A percentile compares a stretch with the other conserved stretches of the same genome.
phyloP scores from a whole-genome alignment of 2,113 vertebrate genomes.

The Atrichornis clamosus region DNA sequence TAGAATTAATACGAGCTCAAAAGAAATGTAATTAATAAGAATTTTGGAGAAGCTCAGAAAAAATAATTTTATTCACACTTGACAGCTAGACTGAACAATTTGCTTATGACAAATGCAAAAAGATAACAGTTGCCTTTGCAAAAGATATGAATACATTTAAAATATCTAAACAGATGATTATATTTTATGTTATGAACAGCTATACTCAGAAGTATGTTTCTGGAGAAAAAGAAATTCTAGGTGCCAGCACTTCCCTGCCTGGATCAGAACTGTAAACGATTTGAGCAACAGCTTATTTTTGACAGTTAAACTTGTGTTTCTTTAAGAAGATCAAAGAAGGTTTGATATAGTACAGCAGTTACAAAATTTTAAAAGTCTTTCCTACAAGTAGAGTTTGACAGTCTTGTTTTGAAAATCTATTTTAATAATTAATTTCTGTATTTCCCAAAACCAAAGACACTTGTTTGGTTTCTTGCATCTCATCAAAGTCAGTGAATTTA shows the following conservation, averaged over 20 bases:
- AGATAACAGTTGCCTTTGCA: not conserved
- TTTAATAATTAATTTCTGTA: slow-evolving; percentile 46
- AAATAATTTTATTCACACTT: slow-evolving; percentile 47
- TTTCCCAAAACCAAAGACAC: not conserved
- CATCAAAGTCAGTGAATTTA: slow-evolving; percentile 1
- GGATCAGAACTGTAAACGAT: slow-evolving; percentile 20
- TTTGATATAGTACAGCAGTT: slow-evolving; percentile 10
- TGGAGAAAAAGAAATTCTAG: not conserved
- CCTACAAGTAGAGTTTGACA: slow-evolving; percentile 27
- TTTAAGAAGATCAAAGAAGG: slow-evolving; percentile 12
- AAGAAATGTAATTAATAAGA: slow-evolving; percentile 47
- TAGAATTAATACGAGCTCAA: not conserved
- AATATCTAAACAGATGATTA: not conserved
- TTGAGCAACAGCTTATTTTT: not conserved
- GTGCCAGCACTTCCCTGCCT: not conserved
- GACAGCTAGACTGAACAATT: slow-evolving; percentile 53
- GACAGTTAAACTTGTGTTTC: not conserved
- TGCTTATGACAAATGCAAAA: slow-evolving; percentile 21
- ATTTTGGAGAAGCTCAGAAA: slow-evolving; percentile 5
- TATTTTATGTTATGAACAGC: not conserved
- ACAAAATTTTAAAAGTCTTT: slow-evolving; percentile 28
- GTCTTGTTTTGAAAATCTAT: slow-evolving; percentile 31
- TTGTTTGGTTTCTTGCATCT: not conserved
- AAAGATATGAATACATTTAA: not conserved
- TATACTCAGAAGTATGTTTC: not conserved